Evolutionary conservation across 2,888 invertebrate genomes (phyloP), one percentile per base, ranked within the genome.

Genomic region (Drosophila kokeensis): DNA sequence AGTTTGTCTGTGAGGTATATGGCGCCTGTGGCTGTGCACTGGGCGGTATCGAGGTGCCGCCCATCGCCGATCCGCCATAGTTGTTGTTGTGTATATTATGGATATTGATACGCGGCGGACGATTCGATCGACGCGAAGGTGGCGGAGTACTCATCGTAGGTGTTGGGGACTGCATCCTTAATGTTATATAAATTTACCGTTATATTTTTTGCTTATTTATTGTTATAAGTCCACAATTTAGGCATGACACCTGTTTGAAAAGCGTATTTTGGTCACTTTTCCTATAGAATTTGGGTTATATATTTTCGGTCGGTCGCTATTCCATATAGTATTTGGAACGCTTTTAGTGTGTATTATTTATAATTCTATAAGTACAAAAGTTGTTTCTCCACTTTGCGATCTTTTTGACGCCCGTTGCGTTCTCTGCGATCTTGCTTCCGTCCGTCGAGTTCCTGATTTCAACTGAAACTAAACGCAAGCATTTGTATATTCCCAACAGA

Each of bases 31-130:
- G 55, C 40, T 72, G 67, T 21, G 81, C 86, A 7, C 92, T 90
- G n/a, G 92, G 83, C 4, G 92, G 91, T 74, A 90, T 76, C 0
- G 92, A 87, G 1, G 76, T 45, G 10, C 68, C 74, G 8, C 86
- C 86, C 72, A 82, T 61, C 0, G 76, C 76, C 2, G 83, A 82
- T 18, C 76, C 79, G 18, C 86, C 85, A 63, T 89, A 57, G 24
- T 15, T 57, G n/a, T 57, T 50, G 32, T 68, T 68, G 38, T 77
- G 86, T 8, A 76, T 59, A 24, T 83, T 82, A 52, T 85, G 82
- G n/a, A 93, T 92, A 59, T 91, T 91, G 42, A 93, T 92, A 55
- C 93, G 89, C 0, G 93, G 93, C 15, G 93, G 93, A 11, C 93
- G 80, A 34, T 90, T 90, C 1, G 88, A 88, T 11, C 89, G 87